Evolutionary conservation across 2,888 invertebrate genomes (phyloP).

Genomic region (Hedychridium roseum): DNA sequence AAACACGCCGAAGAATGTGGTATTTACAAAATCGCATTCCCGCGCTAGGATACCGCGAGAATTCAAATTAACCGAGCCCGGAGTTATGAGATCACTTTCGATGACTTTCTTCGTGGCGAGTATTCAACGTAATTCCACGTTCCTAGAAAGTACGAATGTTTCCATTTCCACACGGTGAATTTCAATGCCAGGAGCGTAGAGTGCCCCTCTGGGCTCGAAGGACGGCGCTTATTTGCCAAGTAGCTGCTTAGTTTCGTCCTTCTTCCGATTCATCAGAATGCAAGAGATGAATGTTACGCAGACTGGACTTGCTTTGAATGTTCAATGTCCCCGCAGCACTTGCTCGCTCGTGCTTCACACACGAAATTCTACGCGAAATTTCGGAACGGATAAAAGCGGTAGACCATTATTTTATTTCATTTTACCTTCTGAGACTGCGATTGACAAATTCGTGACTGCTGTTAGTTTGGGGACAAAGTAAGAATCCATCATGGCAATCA

Average conservation of each 20-base stretch:
- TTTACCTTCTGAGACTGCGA: no score
- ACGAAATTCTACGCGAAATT: no score
- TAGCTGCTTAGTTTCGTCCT: conserved; percentile 30
- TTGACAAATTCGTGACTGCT: no score
- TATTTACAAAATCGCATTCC: conserved; percentile 42
- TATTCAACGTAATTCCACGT: conserved; percentile 20
- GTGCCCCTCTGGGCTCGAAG: conserved; percentile 1
- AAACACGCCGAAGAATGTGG: conserved; percentile 29
- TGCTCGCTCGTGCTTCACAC: no score
- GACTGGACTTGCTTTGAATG: no score
- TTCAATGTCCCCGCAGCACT: no score
- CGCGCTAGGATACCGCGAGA: conserved; percentile 33
- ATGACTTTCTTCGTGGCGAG: conserved; percentile 44
- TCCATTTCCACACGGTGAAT: conserved; percentile 24
- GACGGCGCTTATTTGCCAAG: conserved; percentile 30
- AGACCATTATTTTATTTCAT: no score
- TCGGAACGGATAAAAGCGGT: no score
- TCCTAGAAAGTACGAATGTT: conserved; percentile 45
- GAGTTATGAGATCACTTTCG: conserved; percentile 49
- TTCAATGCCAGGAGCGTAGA: conserved; percentile 33
- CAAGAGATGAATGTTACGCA: no score
- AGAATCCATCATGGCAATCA: no score
- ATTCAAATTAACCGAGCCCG: conserved; percentile 31
- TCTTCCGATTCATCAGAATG: conserved; percentile 35
- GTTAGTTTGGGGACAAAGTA: no score